A percentile compares a stretch with the other conserved stretches of the same genome.
phyloP scores from a whole-genome alignment of 1,140 invertebrate species.

The Drosophila teissieri region DNA sequence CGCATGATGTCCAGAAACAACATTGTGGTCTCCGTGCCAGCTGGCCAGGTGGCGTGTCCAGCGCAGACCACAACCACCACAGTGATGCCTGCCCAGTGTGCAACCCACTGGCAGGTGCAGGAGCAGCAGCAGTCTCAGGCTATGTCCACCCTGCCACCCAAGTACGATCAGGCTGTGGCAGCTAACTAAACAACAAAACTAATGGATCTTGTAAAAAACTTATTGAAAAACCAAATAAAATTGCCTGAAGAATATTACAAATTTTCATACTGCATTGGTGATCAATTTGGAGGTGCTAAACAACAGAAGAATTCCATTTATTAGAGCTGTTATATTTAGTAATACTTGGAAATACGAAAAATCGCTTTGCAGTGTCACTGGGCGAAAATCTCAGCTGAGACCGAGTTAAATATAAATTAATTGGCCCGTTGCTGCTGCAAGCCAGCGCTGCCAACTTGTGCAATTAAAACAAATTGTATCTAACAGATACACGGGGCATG shows the following conservation, averaged over 20 bases:
- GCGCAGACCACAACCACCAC: conserved; percentile 25
- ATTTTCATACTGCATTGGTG: not conserved
- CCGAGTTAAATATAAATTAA: conserved; percentile 77
- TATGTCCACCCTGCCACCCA: conserved; percentile 39
- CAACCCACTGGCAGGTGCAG: conserved; percentile 27
- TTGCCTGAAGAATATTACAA: conserved; percentile 14
- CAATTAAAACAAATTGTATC: conserved; percentile 83
- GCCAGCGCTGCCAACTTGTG: conserved; percentile 76
- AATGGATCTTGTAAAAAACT: not conserved
- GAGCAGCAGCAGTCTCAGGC: conserved; percentile 10
- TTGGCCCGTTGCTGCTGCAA: conserved; percentile 54
- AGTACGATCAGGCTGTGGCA: conserved; percentile 34
- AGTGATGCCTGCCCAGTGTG: conserved; percentile 41
- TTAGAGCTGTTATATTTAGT: no score
- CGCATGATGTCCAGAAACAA: conserved; percentile 56
- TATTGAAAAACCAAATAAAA: not conserved
- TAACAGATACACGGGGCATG: conserved; percentile 62
- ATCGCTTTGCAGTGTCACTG: conserved; percentile 41
- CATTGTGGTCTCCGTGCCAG: conserved; percentile 18
- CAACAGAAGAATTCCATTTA: no score
- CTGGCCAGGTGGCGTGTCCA: not conserved
- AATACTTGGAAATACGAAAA: conserved; percentile 3
- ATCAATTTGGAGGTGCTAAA: no score
- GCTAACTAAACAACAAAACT: conserved; percentile 15
- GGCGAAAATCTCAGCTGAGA: conserved; percentile 58